Base-by-base conservation (phyloP, 2,888 invertebrate genomes). In the Standfussiana lucernea region DNA sequence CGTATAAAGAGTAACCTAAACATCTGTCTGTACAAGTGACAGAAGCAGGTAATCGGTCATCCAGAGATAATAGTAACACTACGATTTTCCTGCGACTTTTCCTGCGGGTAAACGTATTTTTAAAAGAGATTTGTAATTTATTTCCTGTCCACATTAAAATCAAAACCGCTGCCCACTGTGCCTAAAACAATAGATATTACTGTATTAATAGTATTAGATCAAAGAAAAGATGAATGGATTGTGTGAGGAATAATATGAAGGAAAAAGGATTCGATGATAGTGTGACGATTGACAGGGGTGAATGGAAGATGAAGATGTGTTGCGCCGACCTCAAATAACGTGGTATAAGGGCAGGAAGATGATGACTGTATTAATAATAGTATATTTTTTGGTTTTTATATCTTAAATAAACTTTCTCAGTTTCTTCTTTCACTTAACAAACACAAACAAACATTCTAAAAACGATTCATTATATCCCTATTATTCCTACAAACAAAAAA, bases 361-460 rank as follows among this genome's bases (percentile, higher is more conserved):
- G n/a, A n/a, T n/a, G n/a, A n/a, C n/a, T n/a, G n/a, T n/a, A n/a
- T n/a, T n/a, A n/a, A 42, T 13, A 42, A 42, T 10, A 2, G 47
- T 21, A 47, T 21, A 47, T 47, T 8, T 21, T 7, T 47, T 7
- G n/a, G n/a, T n/a, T n/a, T 21, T 21, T 47, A 21, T 47, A 7
- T 47, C 7, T 3, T 32, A 10, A 21, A 21, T 59, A 21, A 61
- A 35, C 21, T 32, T 13, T n/a, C 11, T 40, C 18, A 32, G 32
- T 7, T 62, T 37, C 24, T 40, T 18, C 11, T 24, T 6, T 42
- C 32, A 15, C 64, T 40, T 37, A 0, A n/a, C 8, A 66, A 68
- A 50, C 37, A 74, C 28, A 65, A 74, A 77, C 77, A 70, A 62
- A 81, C 68, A 69, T 13, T 10, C 37, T 28, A 18, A 45, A 40